Base-by-base conservation (phyloP, 23 tunicate species). In the Diplosoma virens region DNA sequence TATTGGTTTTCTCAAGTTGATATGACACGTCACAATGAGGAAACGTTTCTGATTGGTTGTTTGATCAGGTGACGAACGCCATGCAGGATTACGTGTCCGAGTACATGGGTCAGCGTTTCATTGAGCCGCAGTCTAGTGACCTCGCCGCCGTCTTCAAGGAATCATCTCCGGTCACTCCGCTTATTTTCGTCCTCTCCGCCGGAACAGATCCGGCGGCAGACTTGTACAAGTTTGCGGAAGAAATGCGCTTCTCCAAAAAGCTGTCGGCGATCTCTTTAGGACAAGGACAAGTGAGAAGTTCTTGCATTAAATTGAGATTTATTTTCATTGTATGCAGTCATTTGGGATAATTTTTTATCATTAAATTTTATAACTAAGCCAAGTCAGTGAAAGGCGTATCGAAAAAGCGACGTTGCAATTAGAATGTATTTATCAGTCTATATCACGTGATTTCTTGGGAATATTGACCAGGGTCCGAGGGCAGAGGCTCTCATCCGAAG, bases 121-220 rank as follows among this genome's bases (percentile, higher is more conserved):
- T 95, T 69, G 99, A 95, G 45, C 99, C 99, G 2, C 99, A 95
- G 67, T 75, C 96, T 47, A 89, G 93, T 66, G 99, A 95, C 60
- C 80, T 95, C 25, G 66, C 85, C 25, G 76, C 58, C 20, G 99
- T 95, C 18, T 95, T 89, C 82, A 91, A 89, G 59, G 99, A 95
- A 31, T 89, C 96, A 6, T 89, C 99, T 32, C 93, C 99, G 3
- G 81, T 78, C 2, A 89, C 93, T 67, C 96, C 99, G 29, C 99
- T 95, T 32, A 95, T 95, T 30, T 95, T 95, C 70, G 99, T 95
- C 21, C 60, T 95, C 1, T 95, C 99, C 17, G 81, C 96, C 48
- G 99, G 99, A 30, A 95, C 99, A 11, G 99, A 95, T 70, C 99
- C 99, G 5, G 99, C 99, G 4, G 96, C 99, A 14, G 99, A 95